Conservation (phyloP, 1,140 invertebrate genomes). For the Drosophila punjabiensis region DNA sequence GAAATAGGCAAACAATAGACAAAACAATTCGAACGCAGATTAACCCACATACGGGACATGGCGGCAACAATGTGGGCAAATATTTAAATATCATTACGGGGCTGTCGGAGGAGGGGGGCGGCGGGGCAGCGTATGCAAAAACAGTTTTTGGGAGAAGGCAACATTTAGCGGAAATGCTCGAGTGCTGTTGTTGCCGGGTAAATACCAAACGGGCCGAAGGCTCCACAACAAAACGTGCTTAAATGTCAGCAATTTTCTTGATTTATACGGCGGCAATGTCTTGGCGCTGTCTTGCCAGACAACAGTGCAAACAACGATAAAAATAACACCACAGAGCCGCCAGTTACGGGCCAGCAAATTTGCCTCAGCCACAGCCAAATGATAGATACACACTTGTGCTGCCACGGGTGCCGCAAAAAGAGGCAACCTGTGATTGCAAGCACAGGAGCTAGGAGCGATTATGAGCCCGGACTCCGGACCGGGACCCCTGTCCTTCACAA, state of each 20-base stretch:
- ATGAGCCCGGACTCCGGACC: conserved; percentile 26
- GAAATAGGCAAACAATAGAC: conserved; percentile 59
- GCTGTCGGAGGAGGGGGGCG: conserved; percentile 22
- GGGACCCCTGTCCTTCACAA: conserved; percentile 16
- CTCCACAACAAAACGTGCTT: conserved; percentile 77
- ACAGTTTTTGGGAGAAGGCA: conserved; percentile 62
- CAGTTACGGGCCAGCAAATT: conserved; percentile 47
- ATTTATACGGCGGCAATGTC: conserved; percentile 78
- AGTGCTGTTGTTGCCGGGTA: conserved; percentile 66
- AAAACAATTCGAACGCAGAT: conserved; percentile 76
- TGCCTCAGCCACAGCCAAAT: conserved; percentile 55
- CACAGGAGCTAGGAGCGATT: conserved; percentile 61
- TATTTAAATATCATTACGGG: conserved; percentile 82
- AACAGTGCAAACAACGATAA: conserved; percentile 65
- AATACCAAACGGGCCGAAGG: conserved; percentile 59
- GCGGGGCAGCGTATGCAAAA: conserved; percentile 39
- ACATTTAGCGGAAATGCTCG: conserved; percentile 74
- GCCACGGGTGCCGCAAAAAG: conserved; percentile 55
- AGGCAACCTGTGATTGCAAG: conserved; percentile 52
- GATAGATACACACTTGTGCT: conserved; percentile 73
- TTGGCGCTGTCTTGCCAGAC: conserved; percentile 71
- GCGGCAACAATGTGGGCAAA: conserved; percentile 70
- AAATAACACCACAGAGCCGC: conserved; percentile 42
- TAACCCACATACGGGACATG: conserved; percentile 74
- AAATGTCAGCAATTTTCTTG: conserved; percentile 84